Conservation (phyloP, 2,113 vertebrate species). For the Mesitornis unicolor region DNA sequence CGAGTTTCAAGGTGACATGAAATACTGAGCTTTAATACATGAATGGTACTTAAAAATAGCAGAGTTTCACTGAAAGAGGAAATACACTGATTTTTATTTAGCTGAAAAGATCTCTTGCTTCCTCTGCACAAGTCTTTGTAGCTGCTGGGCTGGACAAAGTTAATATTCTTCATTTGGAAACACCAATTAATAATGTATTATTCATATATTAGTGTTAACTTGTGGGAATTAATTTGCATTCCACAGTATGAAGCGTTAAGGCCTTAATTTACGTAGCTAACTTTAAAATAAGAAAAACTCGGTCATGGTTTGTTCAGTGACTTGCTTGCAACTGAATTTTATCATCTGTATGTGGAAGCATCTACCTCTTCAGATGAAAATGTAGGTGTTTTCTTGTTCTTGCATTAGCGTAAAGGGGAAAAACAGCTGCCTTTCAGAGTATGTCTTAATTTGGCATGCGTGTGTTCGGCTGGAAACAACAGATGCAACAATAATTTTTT, state of each 20-base stretch:
- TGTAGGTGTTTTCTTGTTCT: not conserved
- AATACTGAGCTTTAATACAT: not conserved
- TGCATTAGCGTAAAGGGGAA: not conserved
- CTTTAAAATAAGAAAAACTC: not conserved
- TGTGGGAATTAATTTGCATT: not conserved
- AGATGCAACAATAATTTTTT: not conserved
- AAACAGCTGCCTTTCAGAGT: not conserved
- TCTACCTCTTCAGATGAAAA: not conserved
- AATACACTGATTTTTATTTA: not conserved
- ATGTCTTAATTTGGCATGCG: not conserved
- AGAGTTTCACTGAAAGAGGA: not conserved
- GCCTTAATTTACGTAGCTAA: not conserved
- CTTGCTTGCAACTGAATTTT: not conserved
- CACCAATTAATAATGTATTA: not conserved
- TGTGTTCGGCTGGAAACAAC: not conserved
- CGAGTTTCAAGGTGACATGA: not conserved
- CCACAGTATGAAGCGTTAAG: not conserved
- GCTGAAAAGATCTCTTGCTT: not conserved
- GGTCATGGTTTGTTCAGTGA: not conserved
- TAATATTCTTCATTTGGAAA: not conserved
- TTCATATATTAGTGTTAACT: not conserved
- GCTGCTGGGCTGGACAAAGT: not conserved
- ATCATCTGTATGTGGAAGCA: not conserved
- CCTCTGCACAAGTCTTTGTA: not conserved
- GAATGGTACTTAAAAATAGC: not conserved